A percentile compares a stretch with the other conserved stretches of the same genome.
These are phyloP conservation scores for Psittacula echo DNA, from an alignment of 2,797 vertebrate species.

Conservation along the genomic window DNA sequence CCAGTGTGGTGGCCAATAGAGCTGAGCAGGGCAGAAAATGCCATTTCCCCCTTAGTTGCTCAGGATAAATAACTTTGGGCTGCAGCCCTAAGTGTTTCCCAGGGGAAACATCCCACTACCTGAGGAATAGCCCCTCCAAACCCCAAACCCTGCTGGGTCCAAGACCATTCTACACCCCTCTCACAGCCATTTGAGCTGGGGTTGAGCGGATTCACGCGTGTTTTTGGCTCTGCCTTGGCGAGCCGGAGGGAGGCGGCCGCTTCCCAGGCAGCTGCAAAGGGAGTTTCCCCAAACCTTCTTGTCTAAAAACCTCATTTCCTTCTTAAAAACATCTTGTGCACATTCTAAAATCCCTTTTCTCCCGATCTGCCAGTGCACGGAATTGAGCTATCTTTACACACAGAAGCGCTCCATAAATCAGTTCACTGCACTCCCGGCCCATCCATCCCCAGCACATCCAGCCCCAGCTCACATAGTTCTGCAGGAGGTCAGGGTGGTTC, in stretches of 20 bases:
- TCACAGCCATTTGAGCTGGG: accelerated
- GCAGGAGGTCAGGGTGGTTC: constrained; percentile 80
- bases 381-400: not conserved
- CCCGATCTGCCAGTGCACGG: not conserved
- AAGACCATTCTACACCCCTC: accelerated
- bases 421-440: not conserved
- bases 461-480: constrained; percentile 78
- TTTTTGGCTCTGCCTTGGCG: constrained; percentile 12
- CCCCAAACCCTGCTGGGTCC: not conserved
- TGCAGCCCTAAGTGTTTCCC: not conserved
- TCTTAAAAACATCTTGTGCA: not conserved
- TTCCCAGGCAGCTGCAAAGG: constrained; percentile 50
- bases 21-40: not conserved
- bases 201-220: not conserved
- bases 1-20: not conserved
- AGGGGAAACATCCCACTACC: not conserved
- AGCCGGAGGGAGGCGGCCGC: not conserved
- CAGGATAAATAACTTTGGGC: not conserved
- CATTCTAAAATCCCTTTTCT: not conserved
- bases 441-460: not conserved
- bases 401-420: not conserved
- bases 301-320: constrained; percentile 40
- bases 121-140: not conserved
- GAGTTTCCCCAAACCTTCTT: constrained; percentile 24
- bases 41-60: not conserved